Conservation (phyloP, 2,113 vertebrate genomes). For the Choloepus hoffmanni region DNA sequence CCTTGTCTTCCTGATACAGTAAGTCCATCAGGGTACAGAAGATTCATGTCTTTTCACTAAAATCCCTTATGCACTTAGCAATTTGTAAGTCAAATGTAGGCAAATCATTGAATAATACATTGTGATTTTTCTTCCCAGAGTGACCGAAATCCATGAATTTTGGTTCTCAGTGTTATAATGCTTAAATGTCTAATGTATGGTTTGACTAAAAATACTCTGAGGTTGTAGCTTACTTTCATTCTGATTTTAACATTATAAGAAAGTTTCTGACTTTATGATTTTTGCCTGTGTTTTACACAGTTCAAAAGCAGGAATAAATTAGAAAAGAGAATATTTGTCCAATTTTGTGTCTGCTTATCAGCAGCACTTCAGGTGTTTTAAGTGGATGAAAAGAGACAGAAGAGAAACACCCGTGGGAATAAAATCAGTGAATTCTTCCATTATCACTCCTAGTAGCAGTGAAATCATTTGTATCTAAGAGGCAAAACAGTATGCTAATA, state of each 20-base stretch:
- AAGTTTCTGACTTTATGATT: background rate
- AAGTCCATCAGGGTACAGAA: background rate
- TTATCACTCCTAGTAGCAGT: background rate
- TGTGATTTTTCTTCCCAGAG: background rate
- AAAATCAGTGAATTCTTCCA: slow-evolving; percentile 31
- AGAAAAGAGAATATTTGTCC: slow-evolving; percentile 40
- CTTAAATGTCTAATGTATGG: background rate
- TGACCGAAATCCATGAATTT: slow-evolving; percentile 1
- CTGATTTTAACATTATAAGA: background rate
- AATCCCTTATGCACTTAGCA: background rate
- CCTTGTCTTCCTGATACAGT: background rate
- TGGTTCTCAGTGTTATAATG: background rate
- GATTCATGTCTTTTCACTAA: background rate
- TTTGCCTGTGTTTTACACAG: background rate
- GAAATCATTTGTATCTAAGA: slow-evolving; percentile 24
- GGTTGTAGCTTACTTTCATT: background rate
- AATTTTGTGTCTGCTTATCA: slow-evolving; percentile 37
- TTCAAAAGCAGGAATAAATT: slow-evolving; percentile 42
- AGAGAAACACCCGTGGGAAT: background rate
- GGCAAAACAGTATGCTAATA: background rate
- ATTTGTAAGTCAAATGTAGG: background rate
- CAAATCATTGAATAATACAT: background rate
- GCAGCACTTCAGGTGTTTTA: background rate
- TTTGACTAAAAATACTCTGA: background rate
- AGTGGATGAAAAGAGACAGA: background rate